Evolutionary conservation across 2,113 vertebrate species (phyloP).

Genomic region (Eira barbara): DNA sequence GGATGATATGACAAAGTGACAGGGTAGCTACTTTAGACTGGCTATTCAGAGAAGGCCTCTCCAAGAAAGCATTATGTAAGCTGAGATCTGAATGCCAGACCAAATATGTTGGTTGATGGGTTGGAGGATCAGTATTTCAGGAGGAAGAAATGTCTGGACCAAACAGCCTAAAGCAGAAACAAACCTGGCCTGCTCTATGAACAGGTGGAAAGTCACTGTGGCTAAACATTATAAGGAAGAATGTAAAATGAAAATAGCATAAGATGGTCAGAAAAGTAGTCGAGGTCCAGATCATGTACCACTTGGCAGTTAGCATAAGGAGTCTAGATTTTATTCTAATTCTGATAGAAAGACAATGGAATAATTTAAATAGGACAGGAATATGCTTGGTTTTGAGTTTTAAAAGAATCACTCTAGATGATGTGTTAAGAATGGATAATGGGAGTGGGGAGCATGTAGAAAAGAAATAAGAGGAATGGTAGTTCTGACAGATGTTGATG

Average conservation of each 20-base stretch:
- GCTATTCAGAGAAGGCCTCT: neutral
- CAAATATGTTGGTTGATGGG: neutral
- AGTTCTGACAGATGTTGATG: neutral
- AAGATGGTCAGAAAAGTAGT: neutral
- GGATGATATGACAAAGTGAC: neutral
- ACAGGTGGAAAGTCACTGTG: neutral
- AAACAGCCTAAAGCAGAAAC: neutral
- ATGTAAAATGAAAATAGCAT: neutral
- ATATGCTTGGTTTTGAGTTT: neutral
- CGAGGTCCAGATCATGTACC: neutral
- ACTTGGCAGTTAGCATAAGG: neutral
- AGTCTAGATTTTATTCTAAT: neutral
- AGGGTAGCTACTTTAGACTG: neutral
- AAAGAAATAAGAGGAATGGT: neutral
- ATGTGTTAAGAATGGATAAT: neutral
- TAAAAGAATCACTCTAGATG: neutral
- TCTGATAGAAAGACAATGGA: neutral
- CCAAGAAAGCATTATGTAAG: neutral
- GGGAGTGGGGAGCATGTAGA: neutral
- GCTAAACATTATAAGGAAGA: neutral
- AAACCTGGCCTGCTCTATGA: neutral
- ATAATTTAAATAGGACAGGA: neutral
- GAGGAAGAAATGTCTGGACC: neutral
- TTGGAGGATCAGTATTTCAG: neutral
- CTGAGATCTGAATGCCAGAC: neutral